Evolutionary conservation across 2,113 vertebrate species (phyloP).

Genomic region (Pitta sordida): DNA sequence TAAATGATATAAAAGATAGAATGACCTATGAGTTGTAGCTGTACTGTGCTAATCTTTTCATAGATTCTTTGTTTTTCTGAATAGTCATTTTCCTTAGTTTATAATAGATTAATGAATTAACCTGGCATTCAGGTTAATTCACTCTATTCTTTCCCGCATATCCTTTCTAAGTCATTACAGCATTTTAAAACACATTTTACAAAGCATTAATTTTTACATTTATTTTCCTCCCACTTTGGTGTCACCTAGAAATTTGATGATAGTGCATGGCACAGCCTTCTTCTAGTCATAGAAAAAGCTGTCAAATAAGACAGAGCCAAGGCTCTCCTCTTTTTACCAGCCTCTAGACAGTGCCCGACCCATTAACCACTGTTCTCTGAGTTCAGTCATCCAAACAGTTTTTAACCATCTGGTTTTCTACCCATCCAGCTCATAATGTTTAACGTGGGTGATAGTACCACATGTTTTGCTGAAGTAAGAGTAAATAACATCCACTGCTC

Average conservation of each 20-base stretch:
- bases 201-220: neutral
- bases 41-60: neutral
- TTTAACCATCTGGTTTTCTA: neutral
- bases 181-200: neutral
- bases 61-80: neutral
- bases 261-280: neutral
- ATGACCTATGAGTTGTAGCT: neutral
- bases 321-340: neutral
- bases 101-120: neutral
- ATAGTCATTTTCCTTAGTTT: neutral
- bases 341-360: neutral
- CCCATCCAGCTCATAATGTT: accelerated
- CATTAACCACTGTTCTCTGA: neutral
- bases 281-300: neutral
- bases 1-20: neutral
- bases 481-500: neutral
- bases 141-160: neutral
- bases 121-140: neutral
- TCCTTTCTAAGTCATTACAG: neutral
- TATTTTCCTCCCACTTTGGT: neutral
- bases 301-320: neutral
- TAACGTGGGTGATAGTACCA: neutral
- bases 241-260: neutral
- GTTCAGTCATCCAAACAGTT: neutral
- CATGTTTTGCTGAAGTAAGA: neutral